These are phyloP conservation scores for Patella ulyssiponensis DNA, from an alignment of 2,888 invertebrate species.

Conservation along the genomic window DNA sequence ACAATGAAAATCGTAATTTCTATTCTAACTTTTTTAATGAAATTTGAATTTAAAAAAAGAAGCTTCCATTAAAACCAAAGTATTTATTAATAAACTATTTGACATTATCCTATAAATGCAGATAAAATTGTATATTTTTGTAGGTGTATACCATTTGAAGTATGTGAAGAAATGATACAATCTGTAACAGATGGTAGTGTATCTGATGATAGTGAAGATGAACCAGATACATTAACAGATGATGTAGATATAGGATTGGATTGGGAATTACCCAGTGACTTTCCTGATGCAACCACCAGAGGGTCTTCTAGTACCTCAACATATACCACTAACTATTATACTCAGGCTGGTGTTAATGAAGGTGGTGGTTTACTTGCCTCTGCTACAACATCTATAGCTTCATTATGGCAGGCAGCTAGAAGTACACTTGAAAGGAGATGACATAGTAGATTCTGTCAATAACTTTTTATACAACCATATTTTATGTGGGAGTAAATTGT, in stretches of 20 bases:
- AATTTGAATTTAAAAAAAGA: no score
- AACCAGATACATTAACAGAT: conserved; percentile 77
- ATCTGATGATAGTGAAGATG: conserved; percentile 75
- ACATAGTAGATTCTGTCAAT: neutral
- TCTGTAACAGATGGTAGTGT: conserved; percentile 77
- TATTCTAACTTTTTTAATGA: no score
- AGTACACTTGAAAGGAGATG: conserved; percentile 28
- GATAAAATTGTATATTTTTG: neutral
- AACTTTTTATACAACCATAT: no score
- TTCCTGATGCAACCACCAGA: conserved; percentile 40
- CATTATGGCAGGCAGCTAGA: conserved; percentile 78
- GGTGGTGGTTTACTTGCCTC: conserved; percentile 85
- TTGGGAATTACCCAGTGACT: conserved; percentile 81
- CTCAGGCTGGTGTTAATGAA: conserved; percentile 72
- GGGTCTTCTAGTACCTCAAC: conserved; percentile 31
- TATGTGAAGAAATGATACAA: conserved; percentile 75
- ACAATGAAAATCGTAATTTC: no score
- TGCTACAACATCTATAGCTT: conserved; percentile 86
- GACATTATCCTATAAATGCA: no score
- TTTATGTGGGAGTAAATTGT: no score
- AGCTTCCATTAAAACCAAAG: no score
- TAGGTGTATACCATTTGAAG: conserved; percentile 72
- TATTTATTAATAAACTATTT: no score
- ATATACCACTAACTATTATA: conserved; percentile 22
- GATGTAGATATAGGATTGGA: conserved; percentile 80